Conservation (phyloP, 2,113 vertebrate species). For the Larimichthys crocea region DNA sequence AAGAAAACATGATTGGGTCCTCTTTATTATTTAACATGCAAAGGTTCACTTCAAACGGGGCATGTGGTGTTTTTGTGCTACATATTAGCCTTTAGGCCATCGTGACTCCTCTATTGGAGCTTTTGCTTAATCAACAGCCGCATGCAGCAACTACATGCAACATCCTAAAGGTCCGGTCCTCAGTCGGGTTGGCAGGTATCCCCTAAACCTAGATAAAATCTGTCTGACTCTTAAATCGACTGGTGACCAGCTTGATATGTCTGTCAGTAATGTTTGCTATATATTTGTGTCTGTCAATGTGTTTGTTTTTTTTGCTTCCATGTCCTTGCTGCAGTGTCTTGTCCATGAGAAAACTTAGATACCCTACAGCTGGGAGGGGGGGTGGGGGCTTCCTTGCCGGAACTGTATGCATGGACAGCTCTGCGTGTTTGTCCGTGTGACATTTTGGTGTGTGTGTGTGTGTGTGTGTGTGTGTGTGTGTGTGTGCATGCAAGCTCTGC, state of each 20-base stretch:
- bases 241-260: background rate
- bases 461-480: background rate
- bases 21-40: background rate
- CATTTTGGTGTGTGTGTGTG: background rate
- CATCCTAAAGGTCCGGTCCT: background rate
- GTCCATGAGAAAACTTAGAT: constrained; percentile 42
- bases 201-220: background rate
- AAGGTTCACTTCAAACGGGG: background rate
- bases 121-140: constrained; percentile 6
- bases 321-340: constrained; percentile 8
- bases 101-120: background rate
- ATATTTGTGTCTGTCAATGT: background rate
- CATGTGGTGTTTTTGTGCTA: background rate
- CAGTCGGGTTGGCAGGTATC: background rate
- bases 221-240: background rate
- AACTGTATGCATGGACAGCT: constrained; percentile 27
- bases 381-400: background rate
- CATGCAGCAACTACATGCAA: background rate
- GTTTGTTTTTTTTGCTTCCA: constrained; percentile 13
- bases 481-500: constrained; percentile 22
- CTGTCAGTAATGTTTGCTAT: background rate
- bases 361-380: constrained; percentile 49
- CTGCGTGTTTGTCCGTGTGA: constrained; percentile 20
- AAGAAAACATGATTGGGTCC: too few species aligned
- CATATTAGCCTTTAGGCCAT: background rate